phyloP scores from a whole-genome alignment of 2,888 invertebrate genomes.

The Idaea dimidiata region DNA sequence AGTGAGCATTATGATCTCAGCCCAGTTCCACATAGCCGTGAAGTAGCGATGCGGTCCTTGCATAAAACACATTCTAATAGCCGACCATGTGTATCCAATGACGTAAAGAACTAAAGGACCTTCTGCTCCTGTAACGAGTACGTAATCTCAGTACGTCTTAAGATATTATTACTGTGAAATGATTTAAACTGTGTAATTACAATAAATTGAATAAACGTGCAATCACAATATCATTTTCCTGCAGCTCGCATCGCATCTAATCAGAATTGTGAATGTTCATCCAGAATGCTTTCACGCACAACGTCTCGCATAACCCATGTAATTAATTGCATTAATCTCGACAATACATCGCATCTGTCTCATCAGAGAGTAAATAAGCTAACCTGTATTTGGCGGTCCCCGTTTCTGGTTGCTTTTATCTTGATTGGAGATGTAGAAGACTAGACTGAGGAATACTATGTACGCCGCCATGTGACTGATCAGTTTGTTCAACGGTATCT shows the following conservation, averaged over 20 bases:
- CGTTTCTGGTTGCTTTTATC: constrained; percentile 80
- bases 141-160: background rate
- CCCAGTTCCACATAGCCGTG: constrained; percentile 82
- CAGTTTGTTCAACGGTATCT: constrained; percentile 86
- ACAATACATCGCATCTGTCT: constrained; percentile 39
- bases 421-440: constrained; percentile 82
- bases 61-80: constrained; percentile 77
- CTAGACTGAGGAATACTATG: constrained; percentile 82
- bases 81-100: constrained; percentile 78
- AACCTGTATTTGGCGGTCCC: constrained; percentile 81
- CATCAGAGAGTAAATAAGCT: constrained; percentile 26
- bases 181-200: background rate
- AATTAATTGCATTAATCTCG: constrained; percentile 46
- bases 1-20: constrained; percentile 80
- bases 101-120: constrained; percentile 72
- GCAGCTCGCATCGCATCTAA: constrained; percentile 8
- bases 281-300: constrained; percentile 25
- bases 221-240: background rate
- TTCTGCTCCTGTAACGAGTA: constrained; percentile 44
- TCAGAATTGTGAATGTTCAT: constrained; percentile 19
- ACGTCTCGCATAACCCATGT: constrained; percentile 32
- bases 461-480: constrained; percentile 85
- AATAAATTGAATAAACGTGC: background rate
- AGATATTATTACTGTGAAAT: background rate
- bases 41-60: constrained; percentile 81